phyloP scores from a whole-genome alignment of 1,140 invertebrate genomes.

The Bombus consobrinus region DNA sequence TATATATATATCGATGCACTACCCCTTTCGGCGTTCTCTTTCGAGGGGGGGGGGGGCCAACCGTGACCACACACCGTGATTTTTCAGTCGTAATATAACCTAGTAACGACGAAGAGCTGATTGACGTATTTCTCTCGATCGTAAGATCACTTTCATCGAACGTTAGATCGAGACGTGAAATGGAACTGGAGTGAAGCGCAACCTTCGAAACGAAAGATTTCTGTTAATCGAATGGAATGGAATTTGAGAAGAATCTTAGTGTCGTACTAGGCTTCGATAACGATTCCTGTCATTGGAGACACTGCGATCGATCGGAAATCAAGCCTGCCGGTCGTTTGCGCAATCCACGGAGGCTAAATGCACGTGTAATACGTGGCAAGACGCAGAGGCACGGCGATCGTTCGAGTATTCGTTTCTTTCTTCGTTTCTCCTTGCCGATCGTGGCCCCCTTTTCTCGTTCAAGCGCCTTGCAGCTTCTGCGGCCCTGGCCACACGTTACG shows the following conservation, averaged over 20 bases:
- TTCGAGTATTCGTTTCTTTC: constrained; percentile 43
- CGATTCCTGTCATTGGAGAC: constrained; percentile 37
- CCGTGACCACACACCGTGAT: background rate
- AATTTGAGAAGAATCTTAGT: background rate
- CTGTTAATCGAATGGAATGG: background rate
- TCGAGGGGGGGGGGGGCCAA: no score
- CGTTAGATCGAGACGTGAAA: background rate
- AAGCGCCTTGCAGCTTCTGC: constrained; percentile 26
- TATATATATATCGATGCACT: constrained; percentile 2
- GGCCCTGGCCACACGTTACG: constrained; percentile 74
- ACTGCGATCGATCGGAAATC: constrained; percentile 48
- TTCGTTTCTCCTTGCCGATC: constrained; percentile 6
- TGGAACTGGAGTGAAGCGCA: fast-evolving
- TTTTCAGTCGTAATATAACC: background rate
- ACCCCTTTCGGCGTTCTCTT: constrained; percentile 15
- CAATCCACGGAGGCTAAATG: constrained; percentile 42
- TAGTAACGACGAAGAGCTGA: background rate
- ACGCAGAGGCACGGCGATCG: constrained; percentile 34
- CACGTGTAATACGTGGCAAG: background rate
- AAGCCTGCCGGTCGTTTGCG: constrained; percentile 40
- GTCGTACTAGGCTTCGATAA: background rate
- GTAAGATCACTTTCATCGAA: background rate
- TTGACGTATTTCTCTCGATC: background rate
- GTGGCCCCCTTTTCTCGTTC: constrained; percentile 17
- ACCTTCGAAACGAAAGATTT: background rate